Evolutionary conservation across 2,113 vertebrate species (phyloP).

Genomic region (Puntigrus tetrazona): DNA sequence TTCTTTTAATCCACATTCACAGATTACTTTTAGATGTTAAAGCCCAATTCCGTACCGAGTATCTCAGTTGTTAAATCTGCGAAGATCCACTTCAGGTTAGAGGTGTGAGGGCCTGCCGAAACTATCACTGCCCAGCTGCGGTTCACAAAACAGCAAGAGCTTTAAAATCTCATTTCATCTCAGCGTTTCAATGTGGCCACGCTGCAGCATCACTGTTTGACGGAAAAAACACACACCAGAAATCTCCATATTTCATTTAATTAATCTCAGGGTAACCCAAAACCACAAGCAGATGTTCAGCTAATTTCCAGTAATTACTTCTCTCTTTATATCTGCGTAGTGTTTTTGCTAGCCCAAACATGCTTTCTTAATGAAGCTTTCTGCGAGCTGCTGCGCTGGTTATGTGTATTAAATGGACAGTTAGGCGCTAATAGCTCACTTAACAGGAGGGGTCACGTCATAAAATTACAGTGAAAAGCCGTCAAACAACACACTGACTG

Average conservation of each 20-base stretch:
- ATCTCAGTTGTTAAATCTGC: background rate
- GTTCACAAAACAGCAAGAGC: slow-evolving; percentile 5
- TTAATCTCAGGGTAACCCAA: slow-evolving; percentile 56
- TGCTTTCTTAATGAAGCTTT: slow-evolving; percentile 41
- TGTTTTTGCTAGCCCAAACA: slow-evolving; percentile 38
- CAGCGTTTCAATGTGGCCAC: background rate
- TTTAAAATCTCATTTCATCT: slow-evolving; percentile 16
- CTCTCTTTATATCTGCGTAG: slow-evolving; percentile 49
- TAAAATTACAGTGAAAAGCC: slow-evolving; percentile 8
- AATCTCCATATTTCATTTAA: slow-evolving; percentile 60
- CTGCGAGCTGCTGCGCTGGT: slow-evolving; percentile 29
- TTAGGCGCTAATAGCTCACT: slow-evolving; percentile 28
- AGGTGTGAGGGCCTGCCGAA: background rate
- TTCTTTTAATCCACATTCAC: background rate
- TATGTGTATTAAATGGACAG: slow-evolving; percentile 51
- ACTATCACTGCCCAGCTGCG: background rate
- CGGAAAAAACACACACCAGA: slow-evolving; percentile 32
- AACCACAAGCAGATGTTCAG: slow-evolving; percentile 56
- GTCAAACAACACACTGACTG: slow-evolving; percentile 6
- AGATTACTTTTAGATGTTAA: background rate
- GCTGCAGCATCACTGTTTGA: background rate
- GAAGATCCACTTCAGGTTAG: background rate
- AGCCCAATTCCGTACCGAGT: background rate
- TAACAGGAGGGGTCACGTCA: slow-evolving; percentile 13
- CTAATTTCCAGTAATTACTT: slow-evolving; percentile 59